A percentile compares a stretch with the other conserved stretches of the same genome.
phyloP scores from a whole-genome alignment of 1,140 invertebrate species.

The Pantala flavescens region DNA sequence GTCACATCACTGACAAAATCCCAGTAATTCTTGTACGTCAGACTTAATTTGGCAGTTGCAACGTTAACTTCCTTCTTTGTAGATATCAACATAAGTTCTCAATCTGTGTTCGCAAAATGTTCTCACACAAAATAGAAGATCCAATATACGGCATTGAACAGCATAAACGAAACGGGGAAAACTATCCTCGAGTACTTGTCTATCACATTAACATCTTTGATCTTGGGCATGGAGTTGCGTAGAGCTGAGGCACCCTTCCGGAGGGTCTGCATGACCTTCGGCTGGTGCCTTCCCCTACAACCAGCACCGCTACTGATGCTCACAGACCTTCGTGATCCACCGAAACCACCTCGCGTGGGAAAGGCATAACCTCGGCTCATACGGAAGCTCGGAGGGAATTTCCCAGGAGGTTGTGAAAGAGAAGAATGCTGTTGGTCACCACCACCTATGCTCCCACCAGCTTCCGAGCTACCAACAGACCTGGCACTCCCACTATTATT shows the following conservation, averaged over 20 bases:
- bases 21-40: neutral
- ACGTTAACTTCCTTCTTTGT: neutral
- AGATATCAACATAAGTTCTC: too few relatives aligned
- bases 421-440: slow-evolving; percentile 35
- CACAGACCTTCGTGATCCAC: slow-evolving; percentile 23
- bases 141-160: slow-evolving; percentile 93
- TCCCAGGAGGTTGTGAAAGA: slow-evolving; percentile 33
- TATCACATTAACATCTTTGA: slow-evolving; percentile 94
- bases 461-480: slow-evolving; percentile 23
- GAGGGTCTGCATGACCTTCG: slow-evolving; percentile 65
- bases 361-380: slow-evolving; percentile 46
- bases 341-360: slow-evolving; percentile 27
- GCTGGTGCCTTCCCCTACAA: slow-evolving; percentile 33
- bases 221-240: slow-evolving; percentile 77
- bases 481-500: neutral
- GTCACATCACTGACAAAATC: too few relatives aligned
- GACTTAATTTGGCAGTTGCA: slow-evolving; percentile 5
- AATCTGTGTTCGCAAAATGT: too few relatives aligned
- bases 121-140: slow-evolving; percentile 69
- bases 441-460: slow-evolving; percentile 28
- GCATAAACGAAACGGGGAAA: slow-evolving; percentile 86
- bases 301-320: neutral
- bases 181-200: slow-evolving; percentile 91
- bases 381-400: slow-evolving; percentile 70
- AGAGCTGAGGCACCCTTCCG: slow-evolving; percentile 65